Base-by-base conservation (phyloP, 64 coral and sea anemone genomes). In the Pocillopora damicornis region DNA sequence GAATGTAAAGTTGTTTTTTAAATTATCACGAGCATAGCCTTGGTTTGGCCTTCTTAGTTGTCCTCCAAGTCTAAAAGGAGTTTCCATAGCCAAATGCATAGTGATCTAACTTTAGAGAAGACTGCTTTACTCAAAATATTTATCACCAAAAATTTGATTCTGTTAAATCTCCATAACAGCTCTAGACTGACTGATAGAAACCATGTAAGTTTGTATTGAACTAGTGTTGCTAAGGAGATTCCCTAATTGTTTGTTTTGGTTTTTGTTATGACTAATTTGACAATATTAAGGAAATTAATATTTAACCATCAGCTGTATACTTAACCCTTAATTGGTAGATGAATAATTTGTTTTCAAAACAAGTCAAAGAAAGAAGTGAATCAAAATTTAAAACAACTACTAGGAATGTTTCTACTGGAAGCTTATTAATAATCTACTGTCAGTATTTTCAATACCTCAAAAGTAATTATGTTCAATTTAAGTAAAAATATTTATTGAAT, bases 1-100 rank as follows among this genome's bases (percentile, higher is more conserved):
- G 14, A 92, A 88, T 57, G 76, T 88, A 64, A 92, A 92, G 57
- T 74, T 81, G 22, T 81, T 87, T 37, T 62, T 81, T 15, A 79
- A 74, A 71, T 92, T 92, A 51, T 92, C 90, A 9, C 42, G 14
- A 75, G 79, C 74, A 66, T 81, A 63, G 57, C 87, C 90, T 35
- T 86, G 85, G 34, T 80, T 86, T 18, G 75, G 87, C 61, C 85
- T 73, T 75, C 65, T 87, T 9, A 58, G 90, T 14, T 92, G 66
- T 58, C 22, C 36, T 45, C 90, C 77, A 2, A 92, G 86, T 80
- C 79, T 75, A 58, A 74, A 92, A 74, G 90, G 90, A 58, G 74
- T 74, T 22, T 75, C 64, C 59, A 73, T 75, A 20, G 90, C 90
- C 51, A 92, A 63, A 30, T 63, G 63, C 59, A 92, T 62, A 7